Conservation (phyloP, 2,888 invertebrate genomes). For the Stenodera caucasica region DNA sequence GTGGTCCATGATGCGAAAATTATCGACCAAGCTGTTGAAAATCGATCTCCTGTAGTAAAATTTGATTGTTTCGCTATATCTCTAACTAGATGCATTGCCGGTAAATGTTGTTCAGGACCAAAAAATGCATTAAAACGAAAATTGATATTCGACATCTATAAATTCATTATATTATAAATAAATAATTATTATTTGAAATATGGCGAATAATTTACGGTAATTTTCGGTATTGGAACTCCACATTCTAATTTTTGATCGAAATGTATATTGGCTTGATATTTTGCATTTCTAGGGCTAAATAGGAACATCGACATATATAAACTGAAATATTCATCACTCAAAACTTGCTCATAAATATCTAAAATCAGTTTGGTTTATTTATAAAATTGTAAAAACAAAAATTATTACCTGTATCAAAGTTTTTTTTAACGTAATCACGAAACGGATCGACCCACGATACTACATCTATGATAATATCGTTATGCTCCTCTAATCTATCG, state of each 20-base stretch:
- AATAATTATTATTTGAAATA: background rate
- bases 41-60: constrained; percentile 64
- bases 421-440: constrained; percentile 61
- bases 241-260: constrained; percentile 65
- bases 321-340: constrained; percentile 63
- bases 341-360: constrained; percentile 57
- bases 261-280: constrained; percentile 69
- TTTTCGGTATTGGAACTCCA: constrained; percentile 62
- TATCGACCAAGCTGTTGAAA: constrained; percentile 71
- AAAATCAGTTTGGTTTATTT: constrained; percentile 26
- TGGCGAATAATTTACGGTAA: constrained; percentile 54
- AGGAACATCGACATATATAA: constrained; percentile 69
- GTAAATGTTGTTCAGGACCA: constrained; percentile 69
- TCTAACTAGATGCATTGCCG: constrained; percentile 71
- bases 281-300: constrained; percentile 69
- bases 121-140: constrained; percentile 65
- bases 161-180: constrained; percentile 25
- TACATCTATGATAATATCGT: constrained; percentile 60
- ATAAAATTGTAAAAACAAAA: background rate
- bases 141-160: constrained; percentile 62
- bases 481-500: constrained; percentile 58
- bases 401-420: constrained; percentile 60
- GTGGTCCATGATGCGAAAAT: constrained; percentile 76
- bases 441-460: constrained; percentile 70
- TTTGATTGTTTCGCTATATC: constrained; percentile 60